A percentile compares a stretch with the other conserved stretches of the same genome.
Conservation (phyloP, 2,797 vertebrate species). For the Trematomus bernacchii region DNA sequence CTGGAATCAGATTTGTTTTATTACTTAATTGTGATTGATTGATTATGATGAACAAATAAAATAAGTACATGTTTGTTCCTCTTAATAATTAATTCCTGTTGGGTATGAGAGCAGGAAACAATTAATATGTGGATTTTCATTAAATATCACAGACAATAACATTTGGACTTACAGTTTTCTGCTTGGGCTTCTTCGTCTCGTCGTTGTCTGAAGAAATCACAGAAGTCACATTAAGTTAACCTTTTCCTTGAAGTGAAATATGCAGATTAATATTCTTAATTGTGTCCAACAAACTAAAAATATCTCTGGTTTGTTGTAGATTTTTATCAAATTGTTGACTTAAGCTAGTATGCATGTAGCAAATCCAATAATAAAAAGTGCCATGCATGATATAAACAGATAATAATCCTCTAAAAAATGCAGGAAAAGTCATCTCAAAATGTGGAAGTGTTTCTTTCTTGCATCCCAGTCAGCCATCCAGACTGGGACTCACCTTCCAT, state of each 20-base stretch:
- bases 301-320: neutral
- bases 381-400: neutral
- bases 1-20: neutral
- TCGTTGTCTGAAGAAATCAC: conserved; percentile 64
- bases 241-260: neutral
- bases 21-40: neutral
- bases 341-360: neutral
- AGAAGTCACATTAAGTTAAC: neutral
- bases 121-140: neutral
- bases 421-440: neutral
- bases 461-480: neutral
- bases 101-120: neutral
- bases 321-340: neutral
- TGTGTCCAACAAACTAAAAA: neutral
- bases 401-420: neutral
- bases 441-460: neutral
- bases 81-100: neutral
- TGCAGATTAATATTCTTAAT: neutral
- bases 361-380: neutral
- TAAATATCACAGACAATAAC: neutral
- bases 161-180: conserved; percentile 64
- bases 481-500: conserved; percentile 81
- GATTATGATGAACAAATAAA: neutral
- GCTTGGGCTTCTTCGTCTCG: conserved; percentile 34
- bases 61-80: neutral